Conservation (phyloP, 2,113 vertebrate species). For the Halichoeres trimaculatus region DNA sequence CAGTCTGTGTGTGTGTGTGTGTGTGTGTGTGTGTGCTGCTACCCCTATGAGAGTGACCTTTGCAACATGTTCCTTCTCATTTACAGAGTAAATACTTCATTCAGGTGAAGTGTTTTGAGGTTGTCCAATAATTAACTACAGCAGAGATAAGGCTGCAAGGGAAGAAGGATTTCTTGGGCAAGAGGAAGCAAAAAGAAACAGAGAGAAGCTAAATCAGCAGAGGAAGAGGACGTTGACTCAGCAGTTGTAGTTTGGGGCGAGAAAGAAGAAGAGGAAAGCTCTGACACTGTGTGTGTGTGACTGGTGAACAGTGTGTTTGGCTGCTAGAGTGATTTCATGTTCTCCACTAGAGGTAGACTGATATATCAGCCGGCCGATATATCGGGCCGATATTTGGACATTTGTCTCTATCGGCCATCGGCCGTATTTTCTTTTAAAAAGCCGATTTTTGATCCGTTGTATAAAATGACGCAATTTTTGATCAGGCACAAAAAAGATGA, state of each 20-base stretch:
- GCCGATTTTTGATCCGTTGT: no score
- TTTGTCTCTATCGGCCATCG: no score
- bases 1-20: no score
- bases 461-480: no score
- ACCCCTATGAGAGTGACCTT: conserved; percentile 73
- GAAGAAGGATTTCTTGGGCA: not conserved
- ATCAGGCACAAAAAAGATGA: no score
- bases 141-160: conserved; percentile 27
- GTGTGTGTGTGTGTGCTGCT: no score
- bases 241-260: conserved; percentile 15
- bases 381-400: no score
- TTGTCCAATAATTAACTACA: conserved; percentile 75
- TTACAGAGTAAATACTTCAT: conserved; percentile 43
- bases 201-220: no score
- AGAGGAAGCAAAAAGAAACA: no score
- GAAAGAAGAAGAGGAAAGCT: conserved; percentile 52
- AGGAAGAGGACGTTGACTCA: conserved; percentile 45
- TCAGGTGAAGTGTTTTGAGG: conserved; percentile 34
- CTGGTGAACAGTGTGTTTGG: not conserved
- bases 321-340: not conserved
- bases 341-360: no score
- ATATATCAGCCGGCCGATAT: no score
- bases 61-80: conserved; percentile 52
- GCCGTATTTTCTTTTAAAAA: no score
- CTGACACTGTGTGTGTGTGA: not conserved